Percentiles rank a stretch among this genome's conserved stretches.
These are phyloP conservation scores for Jaculus jaculus DNA, from an alignment of 2,113 vertebrate species.

Conservation along the genomic window DNA sequence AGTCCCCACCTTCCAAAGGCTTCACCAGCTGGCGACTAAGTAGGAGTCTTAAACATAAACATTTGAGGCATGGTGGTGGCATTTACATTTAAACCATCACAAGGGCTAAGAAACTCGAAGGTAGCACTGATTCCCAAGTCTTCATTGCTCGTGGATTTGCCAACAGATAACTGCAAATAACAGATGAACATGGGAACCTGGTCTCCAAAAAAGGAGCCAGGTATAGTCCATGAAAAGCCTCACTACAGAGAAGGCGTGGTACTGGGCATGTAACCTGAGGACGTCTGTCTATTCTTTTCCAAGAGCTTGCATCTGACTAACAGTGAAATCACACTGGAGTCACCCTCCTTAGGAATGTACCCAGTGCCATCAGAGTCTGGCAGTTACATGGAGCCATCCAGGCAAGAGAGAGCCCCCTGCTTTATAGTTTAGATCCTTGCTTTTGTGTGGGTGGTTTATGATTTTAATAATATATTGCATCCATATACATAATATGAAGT, in stretches of 20 bases:
- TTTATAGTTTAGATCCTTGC: neutral
- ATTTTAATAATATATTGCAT: neutral
- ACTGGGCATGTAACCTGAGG: neutral
- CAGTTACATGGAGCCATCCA: neutral
- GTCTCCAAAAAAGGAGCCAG: neutral
- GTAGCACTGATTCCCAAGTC: neutral
- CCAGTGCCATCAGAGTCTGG: neutral
- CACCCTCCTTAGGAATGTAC: neutral
- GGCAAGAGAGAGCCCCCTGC: neutral
- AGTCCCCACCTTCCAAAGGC: too few species aligned
- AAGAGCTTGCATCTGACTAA: neutral
- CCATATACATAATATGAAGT: neutral
- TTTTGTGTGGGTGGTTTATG: neutral
- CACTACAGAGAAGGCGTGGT: neutral
- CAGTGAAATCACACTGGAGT: neutral
- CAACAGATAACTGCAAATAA: neutral
- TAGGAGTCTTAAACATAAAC: too few species aligned
- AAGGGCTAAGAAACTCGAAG: neutral
- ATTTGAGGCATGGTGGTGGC: too few species aligned
- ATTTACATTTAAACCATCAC: too few species aligned
- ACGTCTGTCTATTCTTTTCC: neutral
- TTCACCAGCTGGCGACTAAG: too few species aligned
- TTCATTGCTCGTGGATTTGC: neutral
- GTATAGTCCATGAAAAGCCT: neutral
- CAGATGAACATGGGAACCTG: neutral